A percentile compares a stretch with the other conserved stretches of the same genome.
phyloP scores from a whole-genome alignment of 1,140 invertebrate species.

The Ceratosolen fusciceps region DNA sequence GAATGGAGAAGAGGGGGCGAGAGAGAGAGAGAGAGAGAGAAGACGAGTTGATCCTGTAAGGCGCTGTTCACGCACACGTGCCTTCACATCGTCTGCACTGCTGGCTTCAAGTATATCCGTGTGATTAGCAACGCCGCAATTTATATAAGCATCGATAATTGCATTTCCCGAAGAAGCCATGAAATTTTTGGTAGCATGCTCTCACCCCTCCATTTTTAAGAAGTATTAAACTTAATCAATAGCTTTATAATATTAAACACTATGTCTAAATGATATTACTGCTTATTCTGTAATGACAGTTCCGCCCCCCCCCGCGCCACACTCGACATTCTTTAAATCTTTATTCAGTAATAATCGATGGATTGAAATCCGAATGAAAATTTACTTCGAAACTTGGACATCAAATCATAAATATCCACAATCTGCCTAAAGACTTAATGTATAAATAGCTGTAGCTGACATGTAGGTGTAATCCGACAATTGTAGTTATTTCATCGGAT shows the following conservation, averaged over 20 bases:
- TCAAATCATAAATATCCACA: no score
- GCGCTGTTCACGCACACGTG: background rate
- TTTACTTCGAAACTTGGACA: no score
- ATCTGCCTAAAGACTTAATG: background rate
- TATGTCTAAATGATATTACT: no score
- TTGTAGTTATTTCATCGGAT: background rate
- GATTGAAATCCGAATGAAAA: no score
- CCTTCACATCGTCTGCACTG: background rate
- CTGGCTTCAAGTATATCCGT: background rate
- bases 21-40: background rate
- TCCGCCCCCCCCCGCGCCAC: no score
- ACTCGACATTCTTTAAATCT: no score
- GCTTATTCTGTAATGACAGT: no score
- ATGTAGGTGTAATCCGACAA: background rate
- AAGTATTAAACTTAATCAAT: no score
- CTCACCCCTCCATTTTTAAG: no score
- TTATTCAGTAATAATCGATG: no score
- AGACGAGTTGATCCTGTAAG: conserved; percentile 24
- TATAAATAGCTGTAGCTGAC: background rate
- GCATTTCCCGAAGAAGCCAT: background rate
- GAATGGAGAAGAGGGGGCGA: background rate
- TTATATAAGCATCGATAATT: background rate
- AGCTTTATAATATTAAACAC: no score
- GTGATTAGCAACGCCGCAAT: background rate
- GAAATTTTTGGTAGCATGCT: no score